phyloP scores from a whole-genome alignment of 1,140 invertebrate genomes.

The Dendroctonus ponderosae region DNA sequence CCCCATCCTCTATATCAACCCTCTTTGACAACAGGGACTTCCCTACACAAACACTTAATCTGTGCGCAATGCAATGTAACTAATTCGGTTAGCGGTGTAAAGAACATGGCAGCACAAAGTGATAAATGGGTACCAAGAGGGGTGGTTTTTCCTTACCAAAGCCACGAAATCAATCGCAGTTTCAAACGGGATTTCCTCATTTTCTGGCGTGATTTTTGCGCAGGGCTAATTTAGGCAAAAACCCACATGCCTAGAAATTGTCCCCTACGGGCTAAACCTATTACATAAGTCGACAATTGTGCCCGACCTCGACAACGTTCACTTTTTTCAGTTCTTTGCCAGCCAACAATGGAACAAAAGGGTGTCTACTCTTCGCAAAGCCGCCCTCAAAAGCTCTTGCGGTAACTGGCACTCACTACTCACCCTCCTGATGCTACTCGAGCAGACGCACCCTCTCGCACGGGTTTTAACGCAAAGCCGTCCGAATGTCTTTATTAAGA shows the following conservation, averaged over 20 bases:
- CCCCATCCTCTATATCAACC: constrained; percentile 21
- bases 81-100: constrained; percentile 34
- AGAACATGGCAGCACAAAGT: constrained; percentile 25
- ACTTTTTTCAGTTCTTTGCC: constrained; percentile 2
- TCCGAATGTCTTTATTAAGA: constrained; percentile 23
- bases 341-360: constrained; percentile 26
- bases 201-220: too few relatives aligned
- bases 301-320: constrained; percentile 10
- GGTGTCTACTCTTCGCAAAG: constrained; percentile 9
- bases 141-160: neutral
- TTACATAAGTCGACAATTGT: neutral
- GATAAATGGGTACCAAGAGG: constrained; percentile 24
- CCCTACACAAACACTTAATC: constrained; percentile 27
- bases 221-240: too few relatives aligned
- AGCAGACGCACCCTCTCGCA: constrained; percentile 27
- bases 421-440: constrained; percentile 10
- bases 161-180: too few relatives aligned
- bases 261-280: too few relatives aligned
- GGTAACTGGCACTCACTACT: constrained; percentile 23
- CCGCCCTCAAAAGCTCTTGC: constrained; percentile 24
- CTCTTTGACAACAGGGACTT: constrained; percentile 2
- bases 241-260: too few relatives aligned
- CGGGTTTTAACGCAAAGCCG: constrained; percentile 30
- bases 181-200: too few relatives aligned
- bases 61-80: constrained; percentile 35